A percentile compares a stretch with the other conserved stretches of the same genome.
phyloP scores from a whole-genome alignment of 2,797 vertebrate species.

The Fringilla coelebs region DNA sequence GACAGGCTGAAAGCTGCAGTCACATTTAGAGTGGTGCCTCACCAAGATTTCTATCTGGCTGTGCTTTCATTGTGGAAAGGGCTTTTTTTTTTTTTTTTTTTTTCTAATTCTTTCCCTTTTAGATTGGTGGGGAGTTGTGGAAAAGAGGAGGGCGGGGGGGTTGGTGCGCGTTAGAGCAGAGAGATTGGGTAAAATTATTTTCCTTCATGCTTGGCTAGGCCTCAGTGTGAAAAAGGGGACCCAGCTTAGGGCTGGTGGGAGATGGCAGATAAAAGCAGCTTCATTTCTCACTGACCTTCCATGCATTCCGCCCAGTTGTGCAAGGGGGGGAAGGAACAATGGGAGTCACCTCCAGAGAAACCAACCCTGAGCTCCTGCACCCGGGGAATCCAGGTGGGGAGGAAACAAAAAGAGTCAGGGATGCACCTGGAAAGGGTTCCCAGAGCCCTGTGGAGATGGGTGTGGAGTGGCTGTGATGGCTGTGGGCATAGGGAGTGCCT shows the following conservation, averaged over 20 bases:
- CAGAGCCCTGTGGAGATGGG: not conserved
- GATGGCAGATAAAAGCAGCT: conserved; percentile 93
- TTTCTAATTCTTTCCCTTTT: conserved; percentile 29
- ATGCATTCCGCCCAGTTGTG: conserved; percentile 1
- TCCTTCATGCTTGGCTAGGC: conserved; percentile 95
- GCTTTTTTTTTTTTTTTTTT: not conserved
- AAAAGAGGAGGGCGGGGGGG: conserved; percentile 10
- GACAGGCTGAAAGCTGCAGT: not conserved
- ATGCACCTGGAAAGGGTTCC: conserved; percentile 5
- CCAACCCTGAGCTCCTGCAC: not conserved
- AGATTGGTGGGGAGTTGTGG: conserved; percentile 20
- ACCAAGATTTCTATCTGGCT: conserved; percentile 49
- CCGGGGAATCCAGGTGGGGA: not conserved
- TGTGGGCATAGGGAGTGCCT: fast-evolving
- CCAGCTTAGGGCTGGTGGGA: conserved; percentile 88
- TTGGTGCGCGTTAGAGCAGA: conserved; percentile 74
- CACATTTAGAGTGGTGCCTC: conserved; percentile 39
- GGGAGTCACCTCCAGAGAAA: conserved; percentile 49
- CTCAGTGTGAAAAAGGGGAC: conserved; percentile 87
- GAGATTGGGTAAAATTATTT: conserved; percentile 98
- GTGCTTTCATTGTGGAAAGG: conserved; percentile 46
- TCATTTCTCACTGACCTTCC: conserved; percentile 93
- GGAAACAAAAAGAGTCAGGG: conserved; percentile 45
- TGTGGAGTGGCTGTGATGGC: not conserved
- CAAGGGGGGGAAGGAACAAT: conserved; percentile 62